These are phyloP conservation scores for Serinus canaria DNA, from an alignment of 2,113 vertebrate species.

Conservation along the genomic window DNA sequence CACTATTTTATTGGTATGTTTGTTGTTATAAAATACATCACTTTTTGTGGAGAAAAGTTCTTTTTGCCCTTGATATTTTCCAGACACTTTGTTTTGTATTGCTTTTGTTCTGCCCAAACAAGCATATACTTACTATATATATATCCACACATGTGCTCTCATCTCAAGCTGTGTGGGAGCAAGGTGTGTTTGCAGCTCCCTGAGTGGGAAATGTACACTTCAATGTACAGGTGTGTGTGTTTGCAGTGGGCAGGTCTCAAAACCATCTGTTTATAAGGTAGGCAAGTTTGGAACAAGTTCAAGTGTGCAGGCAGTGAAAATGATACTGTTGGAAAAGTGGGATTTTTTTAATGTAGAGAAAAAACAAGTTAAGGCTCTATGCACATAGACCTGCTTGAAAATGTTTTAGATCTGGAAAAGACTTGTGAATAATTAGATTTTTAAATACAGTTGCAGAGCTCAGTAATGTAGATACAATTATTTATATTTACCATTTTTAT, in stretches of 20 bases:
- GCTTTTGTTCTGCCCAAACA: not conserved
- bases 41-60: not conserved
- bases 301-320: not conserved
- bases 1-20: not conserved
- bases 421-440: not conserved
- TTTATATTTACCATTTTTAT: not conserved
- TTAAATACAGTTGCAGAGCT: not conserved
- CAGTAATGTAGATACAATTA: not conserved
- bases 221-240: rapidly evolving
- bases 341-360: not conserved
- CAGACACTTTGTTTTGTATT: not conserved
- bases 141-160: rapidly evolving
- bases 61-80: not conserved
- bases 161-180: not conserved
- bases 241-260: not conserved
- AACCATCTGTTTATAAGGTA: rapidly evolving
- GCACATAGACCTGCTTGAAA: not conserved
- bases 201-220: rapidly evolving
- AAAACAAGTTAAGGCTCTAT: rapidly evolving
- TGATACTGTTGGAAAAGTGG: not conserved
- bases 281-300: not conserved
- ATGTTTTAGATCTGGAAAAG: not conserved
- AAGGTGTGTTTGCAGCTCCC: not conserved
- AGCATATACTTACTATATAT: not conserved
- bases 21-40: not conserved